phyloP scores from a whole-genome alignment of 1,140 invertebrate genomes.

The Maniola jurtina region DNA sequence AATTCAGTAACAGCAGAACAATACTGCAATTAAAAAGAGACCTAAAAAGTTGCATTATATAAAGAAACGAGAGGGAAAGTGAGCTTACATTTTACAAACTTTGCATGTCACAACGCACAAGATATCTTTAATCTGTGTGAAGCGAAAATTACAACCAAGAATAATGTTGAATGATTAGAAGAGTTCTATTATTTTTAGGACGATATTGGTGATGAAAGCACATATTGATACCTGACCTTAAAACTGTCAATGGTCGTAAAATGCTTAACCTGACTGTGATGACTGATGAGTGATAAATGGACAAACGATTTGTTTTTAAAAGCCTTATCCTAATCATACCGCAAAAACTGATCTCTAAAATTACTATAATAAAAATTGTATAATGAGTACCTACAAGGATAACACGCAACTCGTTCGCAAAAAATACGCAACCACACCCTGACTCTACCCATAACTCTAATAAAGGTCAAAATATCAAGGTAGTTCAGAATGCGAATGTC shows the following conservation, averaged over 20 bases:
- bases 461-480: slow-evolving; percentile 32
- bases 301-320: too few relatives aligned
- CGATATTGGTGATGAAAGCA: too few relatives aligned
- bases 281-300: too few relatives aligned
- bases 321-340: too few relatives aligned
- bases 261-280: too few relatives aligned
- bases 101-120: slow-evolving; percentile 17
- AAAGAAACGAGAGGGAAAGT: slow-evolving; percentile 26
- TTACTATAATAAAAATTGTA: too few relatives aligned
- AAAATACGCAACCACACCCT: slow-evolving; percentile 8
- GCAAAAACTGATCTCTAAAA: too few relatives aligned
- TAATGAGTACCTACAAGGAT: background rate
- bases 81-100: slow-evolving; percentile 13
- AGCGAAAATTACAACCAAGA: background rate
- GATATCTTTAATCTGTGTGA: background rate
- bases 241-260: too few relatives aligned
- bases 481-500: slow-evolving; percentile 9
- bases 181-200: too few relatives aligned
- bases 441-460: background rate
- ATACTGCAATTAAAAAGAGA: slow-evolving; percentile 24
- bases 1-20: slow-evolving; percentile 21
- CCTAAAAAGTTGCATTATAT: slow-evolving; percentile 14
- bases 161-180: too few relatives aligned
- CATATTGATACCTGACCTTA: too few relatives aligned
- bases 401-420: slow-evolving; percentile 1